Percentiles rank a stretch among this genome's conserved stretches.
phyloP scores from a whole-genome alignment of 2,113 vertebrate species.

The Heloderma charlesbogerti region DNA sequence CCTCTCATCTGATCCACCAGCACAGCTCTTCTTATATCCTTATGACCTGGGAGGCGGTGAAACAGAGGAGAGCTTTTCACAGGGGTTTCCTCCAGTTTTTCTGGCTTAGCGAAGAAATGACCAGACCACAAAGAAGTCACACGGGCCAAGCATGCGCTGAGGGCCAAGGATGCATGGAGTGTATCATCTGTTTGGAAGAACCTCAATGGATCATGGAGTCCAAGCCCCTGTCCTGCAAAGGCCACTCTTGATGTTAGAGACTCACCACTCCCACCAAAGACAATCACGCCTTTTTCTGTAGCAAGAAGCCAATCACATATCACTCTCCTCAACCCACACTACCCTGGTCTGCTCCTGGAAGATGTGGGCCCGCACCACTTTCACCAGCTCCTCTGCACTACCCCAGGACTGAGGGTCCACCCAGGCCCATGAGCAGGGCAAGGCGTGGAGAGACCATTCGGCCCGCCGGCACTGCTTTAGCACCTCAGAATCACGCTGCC shows the following conservation, averaged over 20 bases:
- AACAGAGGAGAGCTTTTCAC: constrained; percentile 6
- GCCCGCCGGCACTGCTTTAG: constrained; percentile 70
- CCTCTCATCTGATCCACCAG: too few species aligned
- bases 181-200: not conserved
- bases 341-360: constrained; percentile 80
- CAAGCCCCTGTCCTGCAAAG: constrained; percentile 18
- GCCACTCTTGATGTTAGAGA: too few species aligned
- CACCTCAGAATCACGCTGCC: constrained; percentile 76
- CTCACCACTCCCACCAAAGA: not conserved
- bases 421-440: constrained; percentile 74
- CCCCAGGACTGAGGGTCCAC: constrained; percentile 73
- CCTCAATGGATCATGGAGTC: not conserved
- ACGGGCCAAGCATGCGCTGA: not conserved
- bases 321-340: constrained; percentile 73
- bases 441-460: constrained; percentile 66
- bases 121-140: not conserved
- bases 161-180: not conserved
- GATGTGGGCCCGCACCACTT: constrained; percentile 76
- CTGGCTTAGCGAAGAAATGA: not conserved
- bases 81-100: fast-evolving
- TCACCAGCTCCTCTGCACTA: constrained; percentile 73
- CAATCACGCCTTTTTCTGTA: not conserved
- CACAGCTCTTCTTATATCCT: too few species aligned
- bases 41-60: not conserved
- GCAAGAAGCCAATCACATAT: constrained; percentile 37